Base-by-base conservation (phyloP, 2,888 invertebrate genomes). In the Stramonita haemastoma region DNA sequence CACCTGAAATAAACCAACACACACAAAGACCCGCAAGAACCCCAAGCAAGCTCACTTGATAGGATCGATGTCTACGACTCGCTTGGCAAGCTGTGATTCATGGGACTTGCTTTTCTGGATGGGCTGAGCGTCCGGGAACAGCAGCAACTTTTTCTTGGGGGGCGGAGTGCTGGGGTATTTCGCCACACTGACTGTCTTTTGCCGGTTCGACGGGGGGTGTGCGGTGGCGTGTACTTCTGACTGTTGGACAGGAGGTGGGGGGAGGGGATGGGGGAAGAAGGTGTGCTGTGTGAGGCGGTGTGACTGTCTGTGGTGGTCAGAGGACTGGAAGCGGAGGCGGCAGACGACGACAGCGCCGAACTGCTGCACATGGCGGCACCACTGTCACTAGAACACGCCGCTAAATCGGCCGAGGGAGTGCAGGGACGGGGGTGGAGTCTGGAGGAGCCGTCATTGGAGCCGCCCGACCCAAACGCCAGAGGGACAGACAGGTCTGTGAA, bases 91-190 rank as follows among this genome's bases (percentile, higher is more conserved):
- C 96, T 98, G 98, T 26, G 98, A 98, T 96, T 98, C 98, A 96
- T 98, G 98, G 83, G 98, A 98, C 95, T 98, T 98, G 91, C 98
- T 98, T 96, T 98, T 98, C 90, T 98, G 98, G 93, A 98, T 97
- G 8, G 95, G 93, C 15, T 94, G 93, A n/a, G 93, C 93, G 73
- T 95, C 95, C 22, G 98, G 97, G 94, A 96, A 97, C 32, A 97
- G 96, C 93, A 96, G 95, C 89, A 97, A 95, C 96, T 97, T 97
- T 94, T 97, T 97, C 93, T 97, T 97, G 86, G 98, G 97, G 81
- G 98, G 98, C 81, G 98, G 98, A 11, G 98, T 98, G 4, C 97
- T 97, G 17, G 98, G 97, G 94, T 98, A 98, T 95, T 97, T 98
- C 92, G 94, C 93, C 88, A 93, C 94, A 92, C 96, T 95, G 93